Evolutionary conservation across 2,888 invertebrate species (phyloP).

Genomic region (Endomychus coccineus): DNA sequence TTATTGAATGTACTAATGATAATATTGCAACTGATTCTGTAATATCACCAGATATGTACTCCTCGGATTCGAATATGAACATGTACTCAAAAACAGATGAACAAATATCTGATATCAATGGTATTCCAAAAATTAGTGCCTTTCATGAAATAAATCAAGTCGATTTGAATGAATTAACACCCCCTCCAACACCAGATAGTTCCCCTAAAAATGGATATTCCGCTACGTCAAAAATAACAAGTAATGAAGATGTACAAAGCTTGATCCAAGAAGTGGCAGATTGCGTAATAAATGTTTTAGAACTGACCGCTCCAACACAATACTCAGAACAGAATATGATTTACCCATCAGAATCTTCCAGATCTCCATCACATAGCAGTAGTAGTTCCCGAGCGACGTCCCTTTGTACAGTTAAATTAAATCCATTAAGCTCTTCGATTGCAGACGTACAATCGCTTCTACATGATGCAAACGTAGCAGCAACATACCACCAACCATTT

Average conservation of each 20-base stretch:
- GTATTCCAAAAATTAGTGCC: no score
- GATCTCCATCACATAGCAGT: conserved; percentile 38
- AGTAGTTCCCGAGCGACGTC: conserved; percentile 51
- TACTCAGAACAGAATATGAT: conserved; percentile 19
- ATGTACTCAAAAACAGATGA: no score
- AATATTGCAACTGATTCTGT: no score
- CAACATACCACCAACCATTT: conserved; percentile 20
- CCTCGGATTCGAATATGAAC: no score
- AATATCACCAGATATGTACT: no score
- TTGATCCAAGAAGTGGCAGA: conserved; percentile 7
- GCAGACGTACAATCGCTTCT: conserved; percentile 53
- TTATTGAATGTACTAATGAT: no score
- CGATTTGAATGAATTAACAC: conserved; percentile 31
- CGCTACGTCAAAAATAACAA: conserved; percentile 2
- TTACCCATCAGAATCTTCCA: conserved; percentile 26
- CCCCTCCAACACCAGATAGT: conserved; percentile 37
- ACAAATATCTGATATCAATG: no score
- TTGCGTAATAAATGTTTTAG: conserved; percentile 8
- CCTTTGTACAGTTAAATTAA: conserved; percentile 63
- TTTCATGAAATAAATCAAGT: no score
- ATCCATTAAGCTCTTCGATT: conserved; percentile 53
- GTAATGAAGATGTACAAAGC: conserved; percentile 5
- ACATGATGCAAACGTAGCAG: conserved; percentile 32
- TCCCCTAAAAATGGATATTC: conserved; percentile 26
- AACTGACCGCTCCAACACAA: conserved; percentile 6